A percentile compares a stretch with the other conserved stretches of the same genome.
phyloP scores from a whole-genome alignment of 2,797 vertebrate species.

The Clarias laeviceps region DNA sequence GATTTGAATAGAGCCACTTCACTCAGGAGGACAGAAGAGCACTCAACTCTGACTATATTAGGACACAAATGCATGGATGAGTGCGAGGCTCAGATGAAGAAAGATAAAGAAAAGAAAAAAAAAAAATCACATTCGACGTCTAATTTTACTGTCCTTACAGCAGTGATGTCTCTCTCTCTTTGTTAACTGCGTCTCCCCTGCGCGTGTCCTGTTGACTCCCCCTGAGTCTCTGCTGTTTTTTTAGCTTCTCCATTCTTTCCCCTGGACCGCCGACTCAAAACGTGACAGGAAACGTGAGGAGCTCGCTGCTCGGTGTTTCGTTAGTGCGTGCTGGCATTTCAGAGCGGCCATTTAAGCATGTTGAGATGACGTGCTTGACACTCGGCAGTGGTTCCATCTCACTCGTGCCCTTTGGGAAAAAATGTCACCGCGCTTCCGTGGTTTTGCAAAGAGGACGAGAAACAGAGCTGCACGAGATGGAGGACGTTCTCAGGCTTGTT shows the following conservation, averaged over 20 bases:
- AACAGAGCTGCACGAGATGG: conserved; percentile 11
- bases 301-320: conserved; percentile 13
- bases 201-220: background rate
- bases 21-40: conserved; percentile 73
- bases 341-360: conserved; percentile 60
- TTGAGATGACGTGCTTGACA: conserved; percentile 63
- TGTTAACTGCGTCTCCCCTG: background rate
- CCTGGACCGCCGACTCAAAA: conserved; percentile 40
- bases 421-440: conserved; percentile 61
- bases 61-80: conserved; percentile 69
- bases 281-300: conserved; percentile 60
- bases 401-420: conserved; percentile 67
- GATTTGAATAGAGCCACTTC: conserved; percentile 72
- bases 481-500: background rate
- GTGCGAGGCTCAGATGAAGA: conserved; percentile 71
- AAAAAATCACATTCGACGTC: conserved; percentile 63
- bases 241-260: background rate
- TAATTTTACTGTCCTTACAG: conserved; percentile 57
- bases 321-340: conserved; percentile 62
- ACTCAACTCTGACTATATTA: conserved; percentile 73
- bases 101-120: conserved; percentile 36
- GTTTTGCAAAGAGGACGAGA: conserved; percentile 32
- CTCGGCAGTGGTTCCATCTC: conserved; percentile 60
- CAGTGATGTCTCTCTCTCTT: conserved; percentile 57
- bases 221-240: background rate